Conservation (phyloP, 2,113 vertebrate genomes). For the Motacilla tschutschensis region DNA sequence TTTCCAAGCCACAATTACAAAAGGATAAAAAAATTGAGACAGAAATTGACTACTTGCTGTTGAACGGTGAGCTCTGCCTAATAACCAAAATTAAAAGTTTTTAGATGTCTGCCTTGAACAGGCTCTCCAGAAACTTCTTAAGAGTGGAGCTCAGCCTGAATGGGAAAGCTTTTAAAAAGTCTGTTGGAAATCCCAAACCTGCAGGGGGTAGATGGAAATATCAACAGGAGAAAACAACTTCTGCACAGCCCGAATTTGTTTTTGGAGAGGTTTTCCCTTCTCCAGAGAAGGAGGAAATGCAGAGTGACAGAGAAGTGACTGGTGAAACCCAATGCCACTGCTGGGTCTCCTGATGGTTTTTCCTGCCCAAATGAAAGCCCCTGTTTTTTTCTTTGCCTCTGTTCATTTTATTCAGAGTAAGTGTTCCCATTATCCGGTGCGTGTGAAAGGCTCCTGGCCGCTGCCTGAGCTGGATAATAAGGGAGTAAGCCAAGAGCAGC, state of each 20-base stretch:
- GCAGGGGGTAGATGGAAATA: not conserved
- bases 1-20: not conserved
- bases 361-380: not conserved
- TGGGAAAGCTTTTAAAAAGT: not conserved
- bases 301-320: not conserved
- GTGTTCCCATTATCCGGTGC: not conserved
- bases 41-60: not conserved
- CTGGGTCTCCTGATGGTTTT: not conserved
- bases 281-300: not conserved
- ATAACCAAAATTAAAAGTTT: not conserved
- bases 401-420: not conserved
- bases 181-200: not conserved
- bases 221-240: not conserved
- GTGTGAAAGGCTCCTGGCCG: not conserved
- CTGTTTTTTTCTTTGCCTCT: not conserved
- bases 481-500: not conserved
- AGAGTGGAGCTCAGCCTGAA: not conserved
- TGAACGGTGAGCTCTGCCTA: constrained; percentile 9
- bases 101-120: not conserved
- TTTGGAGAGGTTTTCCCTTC: not conserved
- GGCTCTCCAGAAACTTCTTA: not conserved
- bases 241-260: not conserved
- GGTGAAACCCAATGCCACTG: not conserved
- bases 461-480: not conserved
- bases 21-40: not conserved